Conservation (phyloP, 2,113 vertebrate species). For the Poeciliopsis prolifica region DNA sequence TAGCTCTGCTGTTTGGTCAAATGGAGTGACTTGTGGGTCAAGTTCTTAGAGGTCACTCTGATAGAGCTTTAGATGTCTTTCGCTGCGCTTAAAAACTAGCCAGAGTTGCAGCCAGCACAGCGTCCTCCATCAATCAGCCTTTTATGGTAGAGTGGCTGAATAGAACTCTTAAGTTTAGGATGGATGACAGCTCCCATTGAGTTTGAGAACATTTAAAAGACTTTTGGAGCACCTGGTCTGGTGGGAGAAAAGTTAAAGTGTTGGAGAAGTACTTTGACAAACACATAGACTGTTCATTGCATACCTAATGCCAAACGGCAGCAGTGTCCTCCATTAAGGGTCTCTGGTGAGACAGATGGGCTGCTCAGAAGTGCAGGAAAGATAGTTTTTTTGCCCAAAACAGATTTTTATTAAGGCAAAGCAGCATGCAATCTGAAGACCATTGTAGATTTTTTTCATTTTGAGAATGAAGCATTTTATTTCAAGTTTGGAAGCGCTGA, state of each 20-base stretch:
- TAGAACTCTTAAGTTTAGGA: slow-evolving; percentile 14
- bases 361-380: not conserved
- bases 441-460: not conserved
- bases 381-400: not conserved
- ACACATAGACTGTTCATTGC: not conserved
- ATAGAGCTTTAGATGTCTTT: slow-evolving; percentile 14
- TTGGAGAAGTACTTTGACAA: not conserved
- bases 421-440: not conserved
- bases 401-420: not conserved
- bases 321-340: not conserved
- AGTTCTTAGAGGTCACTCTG: slow-evolving; percentile 7
- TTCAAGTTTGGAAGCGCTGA: not conserved
- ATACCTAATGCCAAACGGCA: not conserved
- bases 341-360: not conserved
- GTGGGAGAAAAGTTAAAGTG: not conserved
- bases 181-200: not conserved
- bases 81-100: slow-evolving; percentile 6
- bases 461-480: not conserved
- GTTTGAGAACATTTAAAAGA: slow-evolving; percentile 7
- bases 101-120: slow-evolving; percentile 8
- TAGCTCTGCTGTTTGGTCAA: not conserved
- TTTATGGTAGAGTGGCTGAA: slow-evolving; percentile 9
- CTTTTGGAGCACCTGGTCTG: slow-evolving; percentile 2
- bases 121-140: slow-evolving; percentile 12
- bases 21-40: not conserved